A percentile compares a stretch with the other conserved stretches of the same genome.
These are phyloP conservation scores for Albula goreensis DNA, from an alignment of 2,113 vertebrate species.

Conservation along the genomic window DNA sequence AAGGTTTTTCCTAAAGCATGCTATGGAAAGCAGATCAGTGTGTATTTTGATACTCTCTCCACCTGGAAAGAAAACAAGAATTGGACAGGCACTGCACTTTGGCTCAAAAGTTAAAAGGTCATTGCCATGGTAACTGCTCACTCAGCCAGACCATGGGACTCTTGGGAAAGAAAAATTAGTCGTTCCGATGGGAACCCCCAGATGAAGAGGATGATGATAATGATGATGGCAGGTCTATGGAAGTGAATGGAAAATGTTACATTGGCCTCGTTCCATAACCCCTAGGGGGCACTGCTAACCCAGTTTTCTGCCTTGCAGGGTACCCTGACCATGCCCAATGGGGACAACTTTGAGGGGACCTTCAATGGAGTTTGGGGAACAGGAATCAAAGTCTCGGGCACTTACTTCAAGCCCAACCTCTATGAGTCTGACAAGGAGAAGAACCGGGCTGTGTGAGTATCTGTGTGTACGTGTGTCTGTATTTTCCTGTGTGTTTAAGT, in stretches of 20 bases:
- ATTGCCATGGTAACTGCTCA: neutral
- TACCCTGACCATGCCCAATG: conserved; percentile 85
- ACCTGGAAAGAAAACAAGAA: neutral
- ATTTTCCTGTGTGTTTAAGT: neutral
- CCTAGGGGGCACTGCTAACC: neutral
- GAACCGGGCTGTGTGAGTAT: conserved; percentile 78
- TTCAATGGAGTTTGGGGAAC: conserved; percentile 94
- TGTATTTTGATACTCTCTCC: neutral
- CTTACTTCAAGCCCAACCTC: conserved; percentile 89
- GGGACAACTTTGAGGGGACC: conserved; percentile 91
- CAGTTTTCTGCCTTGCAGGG: conserved; percentile 70
- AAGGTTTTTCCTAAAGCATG: neutral
- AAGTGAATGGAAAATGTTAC: neutral
- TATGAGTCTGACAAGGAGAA: conserved; percentile 90
- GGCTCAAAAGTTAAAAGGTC: neutral
- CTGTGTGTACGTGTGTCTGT: neutral
- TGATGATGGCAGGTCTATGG: neutral
- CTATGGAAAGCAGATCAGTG: neutral
- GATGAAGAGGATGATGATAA: neutral
- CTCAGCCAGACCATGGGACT: neutral
- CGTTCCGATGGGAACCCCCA: neutral
- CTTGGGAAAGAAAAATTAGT: neutral
- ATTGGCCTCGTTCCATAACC: neutral
- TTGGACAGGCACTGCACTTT: neutral
- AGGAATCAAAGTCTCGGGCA: conserved; percentile 90